phyloP scores from a whole-genome alignment of 2,113 vertebrate genomes.

The Sus scrofa region DNA sequence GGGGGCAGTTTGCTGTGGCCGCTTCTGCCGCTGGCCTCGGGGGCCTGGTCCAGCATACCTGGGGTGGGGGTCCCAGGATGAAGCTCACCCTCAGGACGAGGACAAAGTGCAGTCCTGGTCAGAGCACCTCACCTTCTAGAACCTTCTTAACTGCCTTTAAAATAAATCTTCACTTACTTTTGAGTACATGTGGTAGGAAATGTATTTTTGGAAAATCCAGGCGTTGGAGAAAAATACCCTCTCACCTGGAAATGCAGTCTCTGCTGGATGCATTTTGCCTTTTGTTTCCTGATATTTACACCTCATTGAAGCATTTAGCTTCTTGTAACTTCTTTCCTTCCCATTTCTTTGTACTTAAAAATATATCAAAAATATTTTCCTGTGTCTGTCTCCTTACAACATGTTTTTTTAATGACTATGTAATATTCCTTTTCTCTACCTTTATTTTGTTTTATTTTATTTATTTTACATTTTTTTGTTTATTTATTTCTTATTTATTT shows the following conservation, averaged over 20 bases:
- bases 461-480: too few species aligned
- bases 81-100: not conserved
- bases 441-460: too few species aligned
- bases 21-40: conserved; percentile 85
- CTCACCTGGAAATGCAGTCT: accelerated
- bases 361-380: not conserved
- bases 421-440: too few species aligned
- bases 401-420: not conserved
- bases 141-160: not conserved
- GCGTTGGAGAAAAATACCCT: not conserved
- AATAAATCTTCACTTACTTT: not conserved
- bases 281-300: accelerated
- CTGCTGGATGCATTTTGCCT: too few species aligned
- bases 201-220: not conserved
- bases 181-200: not conserved
- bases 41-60: not conserved
- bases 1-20: conserved; percentile 88
- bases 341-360: not conserved
- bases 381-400: not conserved
- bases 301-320: accelerated
- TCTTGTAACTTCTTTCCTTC: not conserved
- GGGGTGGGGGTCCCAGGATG: not conserved
- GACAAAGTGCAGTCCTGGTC: accelerated
- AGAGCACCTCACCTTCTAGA: accelerated
- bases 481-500: too few species aligned